These are phyloP conservation scores for Oostethus manadensis DNA, from an alignment of 2,113 vertebrate species.

Conservation along the genomic window DNA sequence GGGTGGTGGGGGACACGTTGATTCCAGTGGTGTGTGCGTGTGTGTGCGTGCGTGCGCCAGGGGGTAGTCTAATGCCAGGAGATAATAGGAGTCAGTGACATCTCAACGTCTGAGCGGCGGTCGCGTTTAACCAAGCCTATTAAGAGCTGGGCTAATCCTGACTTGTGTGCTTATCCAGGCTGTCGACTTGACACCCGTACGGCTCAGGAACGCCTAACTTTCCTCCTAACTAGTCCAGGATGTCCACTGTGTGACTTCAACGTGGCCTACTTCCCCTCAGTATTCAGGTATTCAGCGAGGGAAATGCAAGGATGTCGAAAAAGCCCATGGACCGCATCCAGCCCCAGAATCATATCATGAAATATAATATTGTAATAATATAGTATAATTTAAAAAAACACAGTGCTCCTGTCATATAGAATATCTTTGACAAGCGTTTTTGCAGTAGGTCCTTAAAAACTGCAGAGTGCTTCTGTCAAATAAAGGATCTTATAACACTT, in stretches of 20 bases:
- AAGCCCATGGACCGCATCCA: constrained; percentile 13
- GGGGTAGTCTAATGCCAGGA: constrained; percentile 1
- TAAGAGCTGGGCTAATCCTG: constrained; percentile 65
- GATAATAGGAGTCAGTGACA: constrained; percentile 67
- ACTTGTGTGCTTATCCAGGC: constrained; percentile 60
- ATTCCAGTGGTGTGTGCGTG: constrained; percentile 23
- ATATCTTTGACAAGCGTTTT: too few relatives aligned
- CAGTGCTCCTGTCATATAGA: too few relatives aligned
- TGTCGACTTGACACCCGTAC: constrained; percentile 45
- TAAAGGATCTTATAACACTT: too few relatives aligned
- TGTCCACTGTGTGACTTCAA: constrained; percentile 26
- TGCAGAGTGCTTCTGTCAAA: too few relatives aligned
- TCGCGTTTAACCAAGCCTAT: constrained; percentile 70
- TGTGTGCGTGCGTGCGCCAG: neutral
- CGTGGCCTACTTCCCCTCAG: constrained; percentile 62
- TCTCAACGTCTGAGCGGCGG: constrained; percentile 57
- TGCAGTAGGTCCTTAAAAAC: too few relatives aligned
- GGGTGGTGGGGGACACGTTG: too few relatives aligned
- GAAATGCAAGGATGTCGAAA: constrained; percentile 71
- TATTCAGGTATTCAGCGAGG: constrained; percentile 63
- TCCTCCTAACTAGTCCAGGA: neutral
- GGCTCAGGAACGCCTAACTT: neutral
- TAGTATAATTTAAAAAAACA: too few relatives aligned
- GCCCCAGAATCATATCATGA: too few relatives aligned
- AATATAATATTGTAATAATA: too few relatives aligned